These are phyloP conservation scores for Dicrostonyx torquatus DNA, from an alignment of 2,797 vertebrate genomes.

Conservation along the genomic window DNA sequence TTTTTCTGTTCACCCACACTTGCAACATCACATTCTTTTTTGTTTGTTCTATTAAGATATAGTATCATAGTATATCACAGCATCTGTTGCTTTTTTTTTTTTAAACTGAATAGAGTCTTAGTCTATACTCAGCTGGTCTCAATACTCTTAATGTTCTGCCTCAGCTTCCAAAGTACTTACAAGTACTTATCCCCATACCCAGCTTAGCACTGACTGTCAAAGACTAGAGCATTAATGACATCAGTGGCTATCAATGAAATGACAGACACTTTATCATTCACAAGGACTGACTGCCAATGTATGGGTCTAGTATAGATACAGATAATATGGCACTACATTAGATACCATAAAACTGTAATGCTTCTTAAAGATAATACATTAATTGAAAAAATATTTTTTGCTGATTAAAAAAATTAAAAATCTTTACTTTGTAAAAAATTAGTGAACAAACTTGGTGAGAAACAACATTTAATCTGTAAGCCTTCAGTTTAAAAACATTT, in stretches of 20 bases:
- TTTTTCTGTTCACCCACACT: neutral
- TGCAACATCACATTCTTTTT: neutral
- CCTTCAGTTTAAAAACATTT: slow-evolving; percentile 35
- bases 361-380: slow-evolving; percentile 16
- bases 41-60: neutral
- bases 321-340: neutral
- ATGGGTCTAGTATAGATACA: neutral
- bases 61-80: neutral
- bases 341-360: neutral
- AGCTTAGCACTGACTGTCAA: neutral
- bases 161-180: neutral
- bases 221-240: neutral
- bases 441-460: neutral
- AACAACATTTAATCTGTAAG: neutral
- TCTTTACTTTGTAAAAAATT: slow-evolving; percentile 22
- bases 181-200: neutral
- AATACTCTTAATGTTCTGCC: neutral
- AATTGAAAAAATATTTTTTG: neutral
- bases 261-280: neutral
- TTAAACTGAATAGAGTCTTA: neutral
- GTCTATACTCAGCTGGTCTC: neutral
- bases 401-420: neutral
- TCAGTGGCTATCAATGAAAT: neutral
- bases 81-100: too few relatives aligned
- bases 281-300: neutral